Evolutionary conservation across 2,888 invertebrate species (phyloP).

Genomic region (Apamea crenata): DNA sequence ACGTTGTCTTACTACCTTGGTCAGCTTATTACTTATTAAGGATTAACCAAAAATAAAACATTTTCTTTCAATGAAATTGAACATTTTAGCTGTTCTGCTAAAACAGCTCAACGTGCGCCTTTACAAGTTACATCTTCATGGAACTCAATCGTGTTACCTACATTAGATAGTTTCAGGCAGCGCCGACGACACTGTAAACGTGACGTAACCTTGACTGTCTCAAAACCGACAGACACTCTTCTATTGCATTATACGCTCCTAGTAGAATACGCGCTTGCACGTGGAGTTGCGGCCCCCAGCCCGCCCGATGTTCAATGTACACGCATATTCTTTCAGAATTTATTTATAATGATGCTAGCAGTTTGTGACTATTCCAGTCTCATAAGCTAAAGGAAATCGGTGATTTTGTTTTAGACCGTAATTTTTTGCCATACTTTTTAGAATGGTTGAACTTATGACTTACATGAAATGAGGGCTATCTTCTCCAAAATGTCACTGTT

Average conservation of each 20-base stretch:
- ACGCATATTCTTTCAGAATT: neutral
- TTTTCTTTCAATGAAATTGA: neutral
- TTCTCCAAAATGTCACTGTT: too few relatives aligned
- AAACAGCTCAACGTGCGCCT: neutral
- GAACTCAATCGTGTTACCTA: neutral
- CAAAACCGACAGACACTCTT: slow-evolving; percentile 11
- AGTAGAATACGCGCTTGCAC: slow-evolving; percentile 3
- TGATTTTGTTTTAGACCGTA: neutral
- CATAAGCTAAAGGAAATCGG: neutral
- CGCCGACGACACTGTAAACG: neutral
- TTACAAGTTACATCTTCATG: neutral
- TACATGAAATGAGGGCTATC: too few relatives aligned
- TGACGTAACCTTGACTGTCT: slow-evolving; percentile 34
- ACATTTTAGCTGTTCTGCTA: too few relatives aligned
- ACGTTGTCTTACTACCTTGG: neutral
- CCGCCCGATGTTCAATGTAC: neutral
- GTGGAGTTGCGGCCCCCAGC: neutral
- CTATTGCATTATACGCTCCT: slow-evolving; percentile 4
- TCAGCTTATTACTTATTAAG: too few relatives aligned
- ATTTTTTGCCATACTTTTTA: neutral
- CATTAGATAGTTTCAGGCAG: slow-evolving; percentile 5
- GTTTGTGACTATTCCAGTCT: neutral
- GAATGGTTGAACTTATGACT: neutral
- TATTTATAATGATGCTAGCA: neutral
- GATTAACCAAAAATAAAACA: too few relatives aligned